A percentile compares a stretch with the other conserved stretches of the same genome.
Evolutionary conservation across 1,140 invertebrate species (phyloP).

Genomic region (Bursaphelenchus mucronatus): DNA sequence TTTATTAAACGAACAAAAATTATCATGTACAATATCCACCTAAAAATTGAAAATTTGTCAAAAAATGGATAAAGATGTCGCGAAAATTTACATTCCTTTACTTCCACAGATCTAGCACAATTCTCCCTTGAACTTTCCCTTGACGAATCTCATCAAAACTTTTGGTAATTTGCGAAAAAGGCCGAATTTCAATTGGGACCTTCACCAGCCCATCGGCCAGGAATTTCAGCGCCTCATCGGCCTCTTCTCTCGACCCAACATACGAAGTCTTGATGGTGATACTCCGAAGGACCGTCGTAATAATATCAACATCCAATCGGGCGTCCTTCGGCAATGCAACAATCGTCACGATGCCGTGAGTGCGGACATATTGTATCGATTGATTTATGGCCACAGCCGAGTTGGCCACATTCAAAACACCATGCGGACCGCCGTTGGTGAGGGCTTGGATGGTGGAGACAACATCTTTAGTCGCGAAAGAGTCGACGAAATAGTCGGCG

Average conservation of each 20-base stretch:
- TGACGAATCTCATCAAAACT: conserved; percentile 29
- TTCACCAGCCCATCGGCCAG: conserved; percentile 33
- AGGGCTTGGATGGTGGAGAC: conserved; percentile 11
- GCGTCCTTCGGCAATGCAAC: conserved; percentile 22
- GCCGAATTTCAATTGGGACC: conserved; percentile 29
- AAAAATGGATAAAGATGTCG: too few relatives aligned
- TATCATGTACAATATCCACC: too few relatives aligned
- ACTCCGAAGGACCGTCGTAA: too few relatives aligned
- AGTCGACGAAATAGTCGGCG: conserved; percentile 30
- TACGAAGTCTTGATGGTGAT: too few relatives aligned
- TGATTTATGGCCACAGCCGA: conserved; percentile 25
- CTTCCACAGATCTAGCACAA: conserved; percentile 32
- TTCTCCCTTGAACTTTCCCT: conserved; percentile 24
- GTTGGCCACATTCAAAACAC: conserved; percentile 29
- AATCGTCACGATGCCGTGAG: conserved; percentile 28
- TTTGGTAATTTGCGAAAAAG: conserved; percentile 26
- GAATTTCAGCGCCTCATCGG: conserved; percentile 34
- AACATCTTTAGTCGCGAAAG: not conserved
- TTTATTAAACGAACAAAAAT: too few relatives aligned
- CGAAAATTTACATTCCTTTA: not conserved
- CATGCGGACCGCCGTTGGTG: conserved; percentile 33
- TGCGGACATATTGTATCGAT: conserved; percentile 29
- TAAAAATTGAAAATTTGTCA: too few relatives aligned
- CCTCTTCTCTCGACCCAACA: conserved; percentile 31
- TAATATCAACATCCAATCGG: too few relatives aligned